These are phyloP conservation scores for Agelaius tricolor DNA, from an alignment of 2,113 vertebrate species.

Conservation along the genomic window DNA sequence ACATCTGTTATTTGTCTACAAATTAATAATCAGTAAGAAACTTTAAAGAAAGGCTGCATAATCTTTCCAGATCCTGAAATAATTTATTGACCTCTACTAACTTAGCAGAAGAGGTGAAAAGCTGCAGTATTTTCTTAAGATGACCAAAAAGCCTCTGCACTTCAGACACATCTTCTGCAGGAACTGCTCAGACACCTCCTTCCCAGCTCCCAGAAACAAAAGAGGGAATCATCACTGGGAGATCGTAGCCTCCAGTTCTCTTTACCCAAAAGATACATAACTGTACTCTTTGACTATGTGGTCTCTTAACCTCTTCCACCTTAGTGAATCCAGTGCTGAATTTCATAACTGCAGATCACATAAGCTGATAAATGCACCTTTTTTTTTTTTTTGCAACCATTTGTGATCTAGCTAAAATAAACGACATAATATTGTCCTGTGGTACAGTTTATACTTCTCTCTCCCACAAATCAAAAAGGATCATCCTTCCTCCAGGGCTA, in stretches of 20 bases:
- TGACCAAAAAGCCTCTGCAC: background rate
- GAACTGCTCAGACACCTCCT: background rate
- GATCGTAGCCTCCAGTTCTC: background rate
- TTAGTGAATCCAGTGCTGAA: background rate
- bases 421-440: background rate
- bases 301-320: background rate
- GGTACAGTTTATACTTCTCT: background rate
- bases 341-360: background rate
- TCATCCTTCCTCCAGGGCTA: background rate
- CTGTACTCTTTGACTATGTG: background rate
- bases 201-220: background rate
- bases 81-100: background rate
- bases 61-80: background rate
- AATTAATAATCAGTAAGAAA: background rate
- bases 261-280: background rate
- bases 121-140: background rate
- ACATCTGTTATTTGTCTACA: background rate
- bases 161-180: background rate
- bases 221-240: background rate
- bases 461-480: background rate
- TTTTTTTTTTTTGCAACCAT: background rate
- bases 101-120: background rate
- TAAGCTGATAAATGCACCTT: background rate
- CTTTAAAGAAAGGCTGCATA: background rate
- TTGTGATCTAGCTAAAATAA: background rate